These are phyloP conservation scores for Gortyna flavago DNA, from an alignment of 2,888 invertebrate genomes.

Conservation along the genomic window DNA sequence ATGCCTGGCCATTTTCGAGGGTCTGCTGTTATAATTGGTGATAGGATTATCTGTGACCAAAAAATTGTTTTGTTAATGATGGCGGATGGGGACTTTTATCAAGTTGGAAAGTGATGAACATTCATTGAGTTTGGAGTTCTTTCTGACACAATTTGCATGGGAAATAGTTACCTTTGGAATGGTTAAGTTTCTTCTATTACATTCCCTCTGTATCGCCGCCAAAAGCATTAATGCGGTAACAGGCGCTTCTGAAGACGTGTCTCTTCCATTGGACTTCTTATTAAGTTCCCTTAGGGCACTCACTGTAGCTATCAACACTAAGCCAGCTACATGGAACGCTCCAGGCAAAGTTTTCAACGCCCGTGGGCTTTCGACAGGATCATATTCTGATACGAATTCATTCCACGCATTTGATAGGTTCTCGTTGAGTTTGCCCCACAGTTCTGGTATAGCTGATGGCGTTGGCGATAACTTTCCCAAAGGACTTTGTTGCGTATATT, in stretches of 20 bases:
- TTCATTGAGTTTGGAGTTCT: too few relatives aligned
- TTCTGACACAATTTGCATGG: too few relatives aligned
- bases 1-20: constrained; percentile 86
- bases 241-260: constrained; percentile 78
- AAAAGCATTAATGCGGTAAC: constrained; percentile 86
- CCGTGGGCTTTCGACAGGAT: constrained; percentile 93
- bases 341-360: constrained; percentile 91
- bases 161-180: constrained; percentile 79
- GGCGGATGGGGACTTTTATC: background rate
- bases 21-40: constrained; percentile 84
- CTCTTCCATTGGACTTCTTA: constrained; percentile 84
- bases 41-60: constrained; percentile 80
- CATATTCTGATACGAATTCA: constrained; percentile 94
- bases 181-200: constrained; percentile 83
- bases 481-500: constrained; percentile 83
- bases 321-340: constrained; percentile 90
- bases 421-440: constrained; percentile 92
- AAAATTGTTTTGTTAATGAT: background rate
- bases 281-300: constrained; percentile 91
- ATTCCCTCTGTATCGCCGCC: constrained; percentile 81
- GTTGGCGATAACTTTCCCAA: constrained; percentile 89
- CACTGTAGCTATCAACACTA: constrained; percentile 91
- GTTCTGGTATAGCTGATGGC: constrained; percentile 91
- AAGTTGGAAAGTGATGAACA: background rate
- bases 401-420: constrained; percentile 94